Conservation (phyloP, 1,140 invertebrate genomes). For the Hypothenemus hampei region DNA sequence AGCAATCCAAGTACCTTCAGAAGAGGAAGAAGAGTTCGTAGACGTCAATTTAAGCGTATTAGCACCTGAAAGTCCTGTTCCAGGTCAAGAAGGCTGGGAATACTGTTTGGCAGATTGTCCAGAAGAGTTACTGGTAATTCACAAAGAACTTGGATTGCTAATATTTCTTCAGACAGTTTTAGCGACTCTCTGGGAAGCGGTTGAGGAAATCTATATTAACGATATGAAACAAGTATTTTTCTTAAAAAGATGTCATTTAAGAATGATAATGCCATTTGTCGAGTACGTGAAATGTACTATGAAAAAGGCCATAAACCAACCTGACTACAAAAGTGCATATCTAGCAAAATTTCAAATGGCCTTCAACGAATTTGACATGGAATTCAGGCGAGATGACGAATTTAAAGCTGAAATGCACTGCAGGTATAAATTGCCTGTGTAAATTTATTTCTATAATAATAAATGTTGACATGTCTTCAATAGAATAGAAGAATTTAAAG, state of each 20-base stretch:
- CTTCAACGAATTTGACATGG: constrained; percentile 53
- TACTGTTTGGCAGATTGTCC: constrained; percentile 47
- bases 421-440: constrained; percentile 7
- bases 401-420: constrained; percentile 47
- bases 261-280: constrained; percentile 50
- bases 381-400: constrained; percentile 50
- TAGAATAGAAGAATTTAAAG: constrained; percentile 45
- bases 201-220: constrained; percentile 52
- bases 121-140: constrained; percentile 8
- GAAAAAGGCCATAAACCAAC: constrained; percentile 49
- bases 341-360: constrained; percentile 51
- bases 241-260: constrained; percentile 49
- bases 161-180: constrained; percentile 42
- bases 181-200: constrained; percentile 52
- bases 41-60: constrained; percentile 5
- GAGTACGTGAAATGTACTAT: constrained; percentile 50
- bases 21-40: constrained; percentile 24
- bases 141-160: background rate
- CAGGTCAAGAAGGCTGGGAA: constrained; percentile 51
- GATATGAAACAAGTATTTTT: constrained; percentile 52
- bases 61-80: constrained; percentile 22
- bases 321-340: constrained; percentile 52
- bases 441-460: too few species aligned
- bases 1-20: constrained; percentile 34
- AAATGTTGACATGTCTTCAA: too few species aligned